Conservation (phyloP, 2,113 vertebrate genomes). For the Chloropsis hardwickii region DNA sequence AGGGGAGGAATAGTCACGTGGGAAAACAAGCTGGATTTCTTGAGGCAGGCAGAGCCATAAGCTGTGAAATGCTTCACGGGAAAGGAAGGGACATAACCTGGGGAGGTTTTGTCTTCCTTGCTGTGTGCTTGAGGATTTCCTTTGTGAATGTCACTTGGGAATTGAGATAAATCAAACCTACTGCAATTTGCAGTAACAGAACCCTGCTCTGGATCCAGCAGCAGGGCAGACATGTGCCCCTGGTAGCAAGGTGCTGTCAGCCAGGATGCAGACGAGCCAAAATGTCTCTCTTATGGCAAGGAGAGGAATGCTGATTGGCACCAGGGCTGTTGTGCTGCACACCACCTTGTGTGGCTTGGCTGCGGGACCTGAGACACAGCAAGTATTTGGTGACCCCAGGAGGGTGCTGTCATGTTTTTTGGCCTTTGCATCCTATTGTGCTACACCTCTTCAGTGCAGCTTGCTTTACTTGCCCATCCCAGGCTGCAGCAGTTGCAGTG, state of each 20-base stretch:
- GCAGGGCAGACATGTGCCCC: background rate
- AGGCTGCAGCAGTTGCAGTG: background rate
- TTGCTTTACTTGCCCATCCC: background rate
- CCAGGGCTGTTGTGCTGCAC: background rate
- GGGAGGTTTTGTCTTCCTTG: background rate
- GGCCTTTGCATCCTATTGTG: background rate
- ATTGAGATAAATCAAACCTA: background rate
- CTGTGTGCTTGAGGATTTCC: background rate
- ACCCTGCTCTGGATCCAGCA: background rate
- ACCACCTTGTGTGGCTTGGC: fast-evolving
- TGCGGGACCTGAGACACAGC: background rate
- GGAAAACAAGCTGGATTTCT: background rate
- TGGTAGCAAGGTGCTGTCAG: background rate
- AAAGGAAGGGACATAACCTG: background rate
- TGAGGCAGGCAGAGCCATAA: background rate
- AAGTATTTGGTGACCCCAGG: background rate
- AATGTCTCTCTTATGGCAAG: background rate
- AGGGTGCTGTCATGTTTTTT: background rate
- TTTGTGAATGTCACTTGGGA: background rate
- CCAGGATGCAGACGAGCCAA: background rate
- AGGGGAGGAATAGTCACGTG: background rate
- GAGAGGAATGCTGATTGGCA: background rate
- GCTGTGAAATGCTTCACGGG: background rate
- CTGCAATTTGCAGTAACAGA: background rate
- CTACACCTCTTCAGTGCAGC: background rate